Base-by-base conservation (phyloP, 2,888 invertebrate species). In the Myopa testacea region DNA sequence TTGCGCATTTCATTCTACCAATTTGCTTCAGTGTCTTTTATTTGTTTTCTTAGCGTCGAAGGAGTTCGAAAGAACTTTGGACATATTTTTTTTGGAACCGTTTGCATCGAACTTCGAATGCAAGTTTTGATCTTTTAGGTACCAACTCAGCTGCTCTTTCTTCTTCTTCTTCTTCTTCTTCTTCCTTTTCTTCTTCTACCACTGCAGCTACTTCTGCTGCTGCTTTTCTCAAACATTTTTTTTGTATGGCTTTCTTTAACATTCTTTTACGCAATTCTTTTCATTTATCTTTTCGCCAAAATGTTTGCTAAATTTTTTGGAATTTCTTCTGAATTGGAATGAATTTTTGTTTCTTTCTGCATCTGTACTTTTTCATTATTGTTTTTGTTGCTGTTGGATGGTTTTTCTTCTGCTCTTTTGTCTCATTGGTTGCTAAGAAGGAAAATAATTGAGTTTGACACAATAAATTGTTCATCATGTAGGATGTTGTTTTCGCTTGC, bases 401-500 rank as follows among this genome's bases (percentile, higher is more conserved):
- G 0, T 45, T 45, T 69, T 79, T 65, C 52, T 79, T 73, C 26
- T 69, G 45, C 78, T 60, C 62, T 65, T 78, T 79, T 79, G 62
- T 71, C 79, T 78, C 73, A 76, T 45, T 67, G 37, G 60, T 37
- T 83, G 82, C 84, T 83, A 84, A 82, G 78, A 84, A 26, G 26
- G 26, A 86, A 84, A 86, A 87, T 88, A 88, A 88, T 88, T 89
- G 89, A 88, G 88, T 88, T 88, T 88, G 88, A 88, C 89, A 88
- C 89, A 89, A 89, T 89, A 88, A 88, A 88, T 88, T 88, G 89
- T 87, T 87, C 88, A 88, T 87, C 88, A 87, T 86, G 84, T 84
- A 82, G 78, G 83, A 81, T 84, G 82, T 84, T 84, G 73, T 77
- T 75, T 76, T 65, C 76, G 65, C 63, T 78, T 73, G 62, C 80